Evolutionary conservation across 2,888 invertebrate genomes (phyloP), one percentile per base, ranked within the genome.

Genomic region (Hipparchia semele): DNA sequence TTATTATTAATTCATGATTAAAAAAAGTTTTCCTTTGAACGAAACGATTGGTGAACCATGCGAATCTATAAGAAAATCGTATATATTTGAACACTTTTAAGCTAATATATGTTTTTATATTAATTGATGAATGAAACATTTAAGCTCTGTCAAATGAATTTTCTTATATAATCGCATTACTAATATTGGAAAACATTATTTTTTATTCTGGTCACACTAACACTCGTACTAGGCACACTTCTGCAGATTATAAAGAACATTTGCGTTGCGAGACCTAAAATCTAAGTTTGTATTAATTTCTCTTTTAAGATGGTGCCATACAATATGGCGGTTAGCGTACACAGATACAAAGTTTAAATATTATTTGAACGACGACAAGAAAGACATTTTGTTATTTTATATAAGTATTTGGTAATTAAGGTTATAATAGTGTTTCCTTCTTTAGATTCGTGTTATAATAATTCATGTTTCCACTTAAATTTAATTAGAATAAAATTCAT

Each of bases 401-500:
- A 90, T 92, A 92, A 91, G 90, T 91, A 92, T 91, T 90, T 90
- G 90, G 85, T 93, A 91, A 89, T 88, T 94, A 94, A 92, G 92
- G 87, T 84, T 92, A 92, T 90, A 87, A 87, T 93, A 94, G 92
- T 83, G 91, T 93, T 93, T 91, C 88, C 93, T 94, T 93, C 93
- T 92, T 90, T 94, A 94, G 94, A 92, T 90, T 90, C 94, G 91
- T 93, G 93, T 92, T 92, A 91, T 92, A 91, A 92, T 90, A 88
- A 90, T 92, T 92, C 92, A 94, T 93, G 92, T 94, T 94, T 94
- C 93, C 94, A 94, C 91, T 89, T 92, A 92, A 88, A 91, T 86
- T 87, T 92, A 92, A 93, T 90, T 94, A 94, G 93, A 94, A 90
- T 93, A 90, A 89, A 92, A 89, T 88, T 92, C 91, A 92, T 94